A percentile compares a stretch with the other conserved stretches of the same genome.
These are phyloP conservation scores for Parnassius glacialis DNA, from an alignment of 2,888 invertebrate genomes.

Conservation along the genomic window DNA sequence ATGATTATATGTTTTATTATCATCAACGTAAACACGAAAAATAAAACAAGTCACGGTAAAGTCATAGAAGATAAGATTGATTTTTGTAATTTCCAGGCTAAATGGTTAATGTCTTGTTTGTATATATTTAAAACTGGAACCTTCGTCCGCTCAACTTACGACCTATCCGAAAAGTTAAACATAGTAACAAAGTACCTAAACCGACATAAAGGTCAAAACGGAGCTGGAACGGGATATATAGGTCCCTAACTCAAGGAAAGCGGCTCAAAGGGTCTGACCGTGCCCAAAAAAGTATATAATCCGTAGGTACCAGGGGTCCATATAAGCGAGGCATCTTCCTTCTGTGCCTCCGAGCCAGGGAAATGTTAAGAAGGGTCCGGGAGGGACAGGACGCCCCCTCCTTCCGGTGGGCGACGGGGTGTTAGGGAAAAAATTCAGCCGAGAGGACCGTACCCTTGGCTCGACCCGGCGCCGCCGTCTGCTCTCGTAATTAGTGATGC, in stretches of 20 bases:
- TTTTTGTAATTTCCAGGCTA: no score
- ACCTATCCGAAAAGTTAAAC: constrained; percentile 36
- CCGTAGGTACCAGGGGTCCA: constrained; percentile 70
- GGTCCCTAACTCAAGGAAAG: constrained; percentile 66
- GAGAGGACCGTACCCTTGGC: constrained; percentile 74
- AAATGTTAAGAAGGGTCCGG: constrained; percentile 78
- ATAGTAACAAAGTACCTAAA: constrained; percentile 55
- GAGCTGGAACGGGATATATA: constrained; percentile 68
- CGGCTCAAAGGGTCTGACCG: constrained; percentile 72
- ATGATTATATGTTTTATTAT: no score
- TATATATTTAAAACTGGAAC: constrained; percentile 1
- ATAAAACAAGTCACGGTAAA: no score
- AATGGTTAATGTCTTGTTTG: neutral
- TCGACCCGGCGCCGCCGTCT: constrained; percentile 75
- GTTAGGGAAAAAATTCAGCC: constrained; percentile 73
- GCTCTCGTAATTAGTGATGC: constrained; percentile 77
- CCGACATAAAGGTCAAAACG: constrained; percentile 60
- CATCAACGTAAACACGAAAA: no score
- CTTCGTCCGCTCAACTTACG: constrained; percentile 29
- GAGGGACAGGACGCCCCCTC: constrained; percentile 67
- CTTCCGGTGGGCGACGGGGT: constrained; percentile 61
- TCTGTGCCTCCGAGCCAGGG: constrained; percentile 75
- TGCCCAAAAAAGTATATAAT: constrained; percentile 79
- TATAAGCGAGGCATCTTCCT: constrained; percentile 66
- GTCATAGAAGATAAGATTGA: no score